Evolutionary conservation across 2,113 vertebrate species (phyloP).

Genomic region (Alexandromys fortis): DNA sequence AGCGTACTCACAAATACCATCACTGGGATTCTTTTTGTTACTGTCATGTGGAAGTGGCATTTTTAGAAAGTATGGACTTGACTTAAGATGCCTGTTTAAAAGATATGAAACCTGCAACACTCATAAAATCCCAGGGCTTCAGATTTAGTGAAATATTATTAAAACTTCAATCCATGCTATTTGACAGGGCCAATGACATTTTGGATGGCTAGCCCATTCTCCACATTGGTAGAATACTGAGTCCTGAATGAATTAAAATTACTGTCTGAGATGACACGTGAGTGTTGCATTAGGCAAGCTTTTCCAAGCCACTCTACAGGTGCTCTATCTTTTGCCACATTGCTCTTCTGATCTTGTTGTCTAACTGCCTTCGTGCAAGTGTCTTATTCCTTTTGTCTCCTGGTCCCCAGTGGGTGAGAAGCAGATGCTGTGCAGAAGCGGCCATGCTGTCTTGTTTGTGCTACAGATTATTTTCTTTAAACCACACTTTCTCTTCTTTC

Average conservation of each 20-base stretch:
- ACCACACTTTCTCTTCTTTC: background rate
- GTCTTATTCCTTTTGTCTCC: conserved; percentile 72
- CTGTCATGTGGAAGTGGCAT: background rate
- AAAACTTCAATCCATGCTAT: conserved; percentile 36
- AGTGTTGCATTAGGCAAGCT: background rate
- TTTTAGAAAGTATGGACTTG: background rate
- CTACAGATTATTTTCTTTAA: conserved; percentile 51
- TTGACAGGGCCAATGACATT: conserved; percentile 59
- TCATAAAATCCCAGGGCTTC: background rate
- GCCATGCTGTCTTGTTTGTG: conserved; percentile 64
- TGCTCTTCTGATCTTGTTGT: conserved; percentile 66
- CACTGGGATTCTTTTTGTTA: background rate
- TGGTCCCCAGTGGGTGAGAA: conserved; percentile 66
- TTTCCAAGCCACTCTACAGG: background rate
- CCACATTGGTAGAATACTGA: background rate
- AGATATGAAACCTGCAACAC: background rate
- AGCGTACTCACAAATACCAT: background rate
- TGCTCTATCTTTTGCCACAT: conserved; percentile 41
- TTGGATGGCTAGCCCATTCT: conserved; percentile 23
- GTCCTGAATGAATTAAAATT: conserved; percentile 12
- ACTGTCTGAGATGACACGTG: background rate
- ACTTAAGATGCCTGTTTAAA: conserved; percentile 8
- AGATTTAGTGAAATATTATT: conserved; percentile 58
- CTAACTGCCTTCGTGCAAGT: conserved; percentile 59
- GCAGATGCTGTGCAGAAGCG: conserved; percentile 81